Conservation (phyloP, 2,888 invertebrate species). For the Drosophila cognata region DNA sequence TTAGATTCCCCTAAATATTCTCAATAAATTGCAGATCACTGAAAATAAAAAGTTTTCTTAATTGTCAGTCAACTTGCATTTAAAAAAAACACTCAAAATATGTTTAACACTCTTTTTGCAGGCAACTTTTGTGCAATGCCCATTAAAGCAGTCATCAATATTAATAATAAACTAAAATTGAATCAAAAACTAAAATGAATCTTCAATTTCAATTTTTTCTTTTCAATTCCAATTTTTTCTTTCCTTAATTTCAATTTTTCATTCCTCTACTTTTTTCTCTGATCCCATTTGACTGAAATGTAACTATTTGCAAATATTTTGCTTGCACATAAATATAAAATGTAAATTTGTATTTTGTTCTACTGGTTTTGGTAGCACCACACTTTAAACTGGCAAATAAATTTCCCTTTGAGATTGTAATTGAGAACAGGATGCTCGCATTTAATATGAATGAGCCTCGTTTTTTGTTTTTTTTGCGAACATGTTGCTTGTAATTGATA, state of each 20-base stretch:
- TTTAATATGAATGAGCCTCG: slow-evolving; percentile 23
- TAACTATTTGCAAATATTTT: neutral
- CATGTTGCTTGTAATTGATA: slow-evolving; percentile 55
- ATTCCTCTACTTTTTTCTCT: neutral
- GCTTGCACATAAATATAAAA: neutral
- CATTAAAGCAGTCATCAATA: neutral
- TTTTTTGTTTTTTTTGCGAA: slow-evolving; percentile 6
- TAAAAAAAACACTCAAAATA: neutral
- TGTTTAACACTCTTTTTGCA: neutral
- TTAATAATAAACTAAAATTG: neutral
- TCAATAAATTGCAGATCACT: neutral
- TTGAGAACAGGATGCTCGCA: slow-evolving; percentile 20
- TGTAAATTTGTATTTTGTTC: neutral
- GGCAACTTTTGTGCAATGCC: neutral
- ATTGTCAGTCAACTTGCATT: neutral
- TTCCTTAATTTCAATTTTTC: neutral
- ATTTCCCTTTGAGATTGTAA: slow-evolving; percentile 2
- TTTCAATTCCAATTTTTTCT: neutral
- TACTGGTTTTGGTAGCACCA: neutral
- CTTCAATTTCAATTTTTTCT: neutral
- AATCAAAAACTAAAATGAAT: neutral
- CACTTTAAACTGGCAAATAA: neutral
- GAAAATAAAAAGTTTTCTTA: neutral
- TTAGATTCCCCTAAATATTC: neutral
- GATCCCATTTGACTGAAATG: neutral